phyloP scores from a whole-genome alignment of 2,888 invertebrate species.

The Amorpha juglandis region DNA sequence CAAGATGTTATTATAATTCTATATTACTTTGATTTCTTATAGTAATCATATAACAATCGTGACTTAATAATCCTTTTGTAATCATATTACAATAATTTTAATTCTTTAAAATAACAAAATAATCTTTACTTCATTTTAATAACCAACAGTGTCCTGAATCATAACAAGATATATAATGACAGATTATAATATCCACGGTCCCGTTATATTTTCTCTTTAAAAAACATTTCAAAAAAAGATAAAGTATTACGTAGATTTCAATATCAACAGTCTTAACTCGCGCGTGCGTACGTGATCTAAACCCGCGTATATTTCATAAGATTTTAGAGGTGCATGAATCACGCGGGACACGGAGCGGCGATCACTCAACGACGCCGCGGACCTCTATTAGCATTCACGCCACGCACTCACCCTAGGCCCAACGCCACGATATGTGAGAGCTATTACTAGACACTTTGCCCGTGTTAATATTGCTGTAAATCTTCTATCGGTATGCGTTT shows the following conservation, averaged over 20 bases:
- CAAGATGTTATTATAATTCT: neutral
- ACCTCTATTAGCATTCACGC: constrained; percentile 78
- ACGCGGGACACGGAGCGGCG: constrained; percentile 80
- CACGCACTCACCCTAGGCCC: constrained; percentile 79
- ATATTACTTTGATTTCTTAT: neutral
- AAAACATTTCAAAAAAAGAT: constrained; percentile 35
- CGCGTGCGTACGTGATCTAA: constrained; percentile 78
- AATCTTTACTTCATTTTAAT: too few species aligned
- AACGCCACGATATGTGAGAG: constrained; percentile 83
- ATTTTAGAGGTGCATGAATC: constrained; percentile 84
- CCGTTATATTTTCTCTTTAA: constrained; percentile 19
- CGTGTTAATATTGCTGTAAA: constrained; percentile 82
- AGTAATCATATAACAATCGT: too few species aligned
- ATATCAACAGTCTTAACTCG: constrained; percentile 83
- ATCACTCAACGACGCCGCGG: constrained; percentile 80
- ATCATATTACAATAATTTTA: too few species aligned
- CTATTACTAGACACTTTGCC: constrained; percentile 84
- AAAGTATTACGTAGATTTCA: constrained; percentile 81
- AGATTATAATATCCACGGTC: neutral
- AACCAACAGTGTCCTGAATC: neutral
- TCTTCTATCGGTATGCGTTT: constrained; percentile 69
- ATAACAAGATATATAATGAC: neutral
- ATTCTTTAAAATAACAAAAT: too few species aligned
- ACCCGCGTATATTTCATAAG: constrained; percentile 84
- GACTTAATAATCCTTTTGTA: too few species aligned